Base-by-base conservation (phyloP, 2,113 vertebrate genomes). In the mouse (Mus musculus) region DNA sequence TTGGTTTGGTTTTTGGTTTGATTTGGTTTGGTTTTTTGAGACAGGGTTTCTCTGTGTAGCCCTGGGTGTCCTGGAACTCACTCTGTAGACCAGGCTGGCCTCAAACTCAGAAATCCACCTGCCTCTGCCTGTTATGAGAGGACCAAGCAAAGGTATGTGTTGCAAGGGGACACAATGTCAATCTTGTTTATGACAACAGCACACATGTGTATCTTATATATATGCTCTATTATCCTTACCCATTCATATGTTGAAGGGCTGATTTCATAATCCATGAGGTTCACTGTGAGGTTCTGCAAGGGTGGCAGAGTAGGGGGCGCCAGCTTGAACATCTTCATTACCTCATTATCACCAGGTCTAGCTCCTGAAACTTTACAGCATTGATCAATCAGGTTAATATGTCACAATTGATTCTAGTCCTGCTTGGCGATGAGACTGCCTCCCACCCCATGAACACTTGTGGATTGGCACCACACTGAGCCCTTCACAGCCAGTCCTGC, bases 271-370 rank as follows among this genome's bases (percentile, higher is more conserved):
- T 12, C 28, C 26, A n/a, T n/a, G n/a, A n/a, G n/a, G n/a, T n/a
- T 81, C 20, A n/a, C 3, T n/a, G 24, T 39, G 39, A 91, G 54
- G 26, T 0, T 7, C 19, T 49, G 42, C 46, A 22, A 63, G 54
- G 33, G 4, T 73, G 0, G 30, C 12, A 0, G 26, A 17, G 63
- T 20, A 14, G 19, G 26, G 0, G 28, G 36, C 3, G 1, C 7
- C 22, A 59, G 22, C n/a, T 19, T 65, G 59, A 63, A 22, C 8
- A 65, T 85, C 49, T 28, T 46, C 0, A 11, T 16, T 26, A 84
- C 54, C 19, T 63, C 16, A 1, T 54, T 33, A 28, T 42, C 24
- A 26, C 61, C 28, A 24, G 3, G 22, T 72, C 28, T 59, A 12
- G 49, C 67, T 80, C 42, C 39, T 59, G 93, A 65, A 71, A 76